Base-by-base conservation (phyloP, 2,113 vertebrate species). In the Lates calcarifer region DNA sequence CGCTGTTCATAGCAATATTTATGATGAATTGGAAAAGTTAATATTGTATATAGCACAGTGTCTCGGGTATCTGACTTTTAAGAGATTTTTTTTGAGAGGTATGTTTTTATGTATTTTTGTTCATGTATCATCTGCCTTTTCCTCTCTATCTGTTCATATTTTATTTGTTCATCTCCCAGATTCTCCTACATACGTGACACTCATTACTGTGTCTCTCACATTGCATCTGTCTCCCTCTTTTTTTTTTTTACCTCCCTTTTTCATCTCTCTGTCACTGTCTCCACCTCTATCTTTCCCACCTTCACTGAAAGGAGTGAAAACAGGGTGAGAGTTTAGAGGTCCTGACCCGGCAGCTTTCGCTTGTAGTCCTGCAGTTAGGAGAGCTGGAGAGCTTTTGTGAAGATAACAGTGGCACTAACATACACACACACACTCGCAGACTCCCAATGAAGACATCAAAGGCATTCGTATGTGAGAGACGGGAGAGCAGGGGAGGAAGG, bases 361-460 rank as follows among this genome's bases (percentile, higher is more conserved):
- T 69, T 80, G 69, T 49, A 81, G 68, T 29, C 14, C 24, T 8
- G 72, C 86, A 82, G 87, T 90, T 84, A 91, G 83, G 12, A 83
- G 57, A 83, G 57, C 84, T 74, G 55, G 68, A 87, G 88, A 80
- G 74, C 51, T 75, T n/a, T n/a, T 63, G 61, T 84, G 72, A 76
- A 73, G 79, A 74, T 75, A 70, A 84, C 79, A 71, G 67, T 26
- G 41, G 75, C 55, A 53, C 37, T 39, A 62, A 87, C 24, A 77
- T 65, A 75, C 55, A 58, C 68, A 81, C 35, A 18, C 67, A 33
- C 47, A 31, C 33, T 5, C 77, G 45, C 57, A 22, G 33, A 71
- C 47, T 70, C 51, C 39, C 77, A 58, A 24, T 80, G 67, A 79
- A 83, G 64, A 84, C 81, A 83, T 89, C 74, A 85, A 88, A 91